phyloP scores from a whole-genome alignment of 2,797 vertebrate species.

The Acanthurus lineatus region DNA sequence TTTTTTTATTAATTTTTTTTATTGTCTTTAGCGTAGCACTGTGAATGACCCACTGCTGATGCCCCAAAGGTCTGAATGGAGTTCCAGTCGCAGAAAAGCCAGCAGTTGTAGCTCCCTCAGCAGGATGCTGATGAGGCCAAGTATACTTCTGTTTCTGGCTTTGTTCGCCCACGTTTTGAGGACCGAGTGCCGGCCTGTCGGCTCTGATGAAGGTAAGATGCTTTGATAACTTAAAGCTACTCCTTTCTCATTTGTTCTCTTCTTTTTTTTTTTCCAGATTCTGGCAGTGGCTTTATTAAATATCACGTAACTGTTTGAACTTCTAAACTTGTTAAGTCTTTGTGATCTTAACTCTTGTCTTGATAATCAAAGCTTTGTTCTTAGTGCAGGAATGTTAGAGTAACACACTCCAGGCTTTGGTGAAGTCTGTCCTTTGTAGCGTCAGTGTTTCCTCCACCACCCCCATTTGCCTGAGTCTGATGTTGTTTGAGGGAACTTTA shows the following conservation, averaged over 20 bases:
- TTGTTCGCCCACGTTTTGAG: slow-evolving; percentile 76
- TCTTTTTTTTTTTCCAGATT: neutral
- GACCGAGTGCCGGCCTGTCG: slow-evolving; percentile 76
- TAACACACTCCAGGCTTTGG: slow-evolving; percentile 69
- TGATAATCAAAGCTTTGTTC: slow-evolving; percentile 77
- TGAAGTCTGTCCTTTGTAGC: slow-evolving; percentile 68
- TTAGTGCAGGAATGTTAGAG: slow-evolving; percentile 70
- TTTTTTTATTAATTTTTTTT: neutral
- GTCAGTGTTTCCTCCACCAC: slow-evolving; percentile 51
- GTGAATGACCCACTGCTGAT: slow-evolving; percentile 79
- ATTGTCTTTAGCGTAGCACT: slow-evolving; percentile 57
- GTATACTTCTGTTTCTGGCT: slow-evolving; percentile 80
- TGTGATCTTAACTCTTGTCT: slow-evolving; percentile 61
- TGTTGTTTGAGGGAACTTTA: slow-evolving; percentile 46
- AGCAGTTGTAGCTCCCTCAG: slow-evolving; percentile 81
- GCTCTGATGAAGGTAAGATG: slow-evolving; percentile 82
- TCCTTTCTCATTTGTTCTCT: neutral
- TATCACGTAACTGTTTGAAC: slow-evolving; percentile 33
- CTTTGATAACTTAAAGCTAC: slow-evolving; percentile 14
- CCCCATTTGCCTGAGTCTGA: slow-evolving; percentile 48
- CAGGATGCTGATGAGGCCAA: slow-evolving; percentile 84
- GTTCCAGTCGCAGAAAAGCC: slow-evolving; percentile 72
- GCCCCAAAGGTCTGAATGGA: slow-evolving; percentile 83
- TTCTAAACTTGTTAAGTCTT: slow-evolving; percentile 17
- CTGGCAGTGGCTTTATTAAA: slow-evolving; percentile 35